These are phyloP conservation scores for Dendrolimus houi DNA, from an alignment of 2,888 invertebrate genomes.

Conservation along the genomic window DNA sequence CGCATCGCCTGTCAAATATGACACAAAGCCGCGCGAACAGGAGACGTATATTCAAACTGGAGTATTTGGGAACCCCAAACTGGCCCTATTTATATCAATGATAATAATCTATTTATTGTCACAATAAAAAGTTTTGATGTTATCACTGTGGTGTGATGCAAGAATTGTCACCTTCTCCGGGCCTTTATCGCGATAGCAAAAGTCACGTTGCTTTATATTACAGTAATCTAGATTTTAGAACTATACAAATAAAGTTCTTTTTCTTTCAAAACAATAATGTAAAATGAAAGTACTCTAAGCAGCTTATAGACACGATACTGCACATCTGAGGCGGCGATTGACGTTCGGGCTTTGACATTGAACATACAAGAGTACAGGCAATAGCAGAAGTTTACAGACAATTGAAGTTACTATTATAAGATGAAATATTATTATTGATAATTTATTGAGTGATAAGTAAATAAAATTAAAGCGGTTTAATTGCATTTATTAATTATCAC, in stretches of 20 bases:
- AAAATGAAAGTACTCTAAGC: conserved; percentile 54
- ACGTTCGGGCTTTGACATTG: conserved; percentile 28
- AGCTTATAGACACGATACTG: conserved; percentile 60
- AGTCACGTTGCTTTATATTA: conserved; percentile 36
- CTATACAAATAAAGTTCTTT: conserved; percentile 25
- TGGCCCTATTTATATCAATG: conserved; percentile 72
- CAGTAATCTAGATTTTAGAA: conserved; percentile 19
- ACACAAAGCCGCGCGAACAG: conserved; percentile 70
- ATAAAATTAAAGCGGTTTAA: too few species aligned
- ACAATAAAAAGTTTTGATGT: conserved; percentile 72
- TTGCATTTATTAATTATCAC: too few species aligned
- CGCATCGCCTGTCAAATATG: conserved; percentile 70
- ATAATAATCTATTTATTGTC: conserved; percentile 75
- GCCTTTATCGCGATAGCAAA: conserved; percentile 66
- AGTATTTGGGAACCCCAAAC: conserved; percentile 53
- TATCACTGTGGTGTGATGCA: conserved; percentile 64
- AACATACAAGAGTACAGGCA: neutral
- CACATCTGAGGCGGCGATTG: conserved; percentile 54
- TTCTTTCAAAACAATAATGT: conserved; percentile 15
- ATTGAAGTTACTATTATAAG: neutral
- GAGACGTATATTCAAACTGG: conserved; percentile 39
- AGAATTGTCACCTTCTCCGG: conserved; percentile 67
- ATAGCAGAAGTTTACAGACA: neutral
- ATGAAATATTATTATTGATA: too few species aligned
- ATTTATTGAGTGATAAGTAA: too few species aligned